Percentiles rank a stretch among this genome's conserved stretches.
phyloP scores from a whole-genome alignment of 2,888 invertebrate species.

The Eledone cirrhosa region DNA sequence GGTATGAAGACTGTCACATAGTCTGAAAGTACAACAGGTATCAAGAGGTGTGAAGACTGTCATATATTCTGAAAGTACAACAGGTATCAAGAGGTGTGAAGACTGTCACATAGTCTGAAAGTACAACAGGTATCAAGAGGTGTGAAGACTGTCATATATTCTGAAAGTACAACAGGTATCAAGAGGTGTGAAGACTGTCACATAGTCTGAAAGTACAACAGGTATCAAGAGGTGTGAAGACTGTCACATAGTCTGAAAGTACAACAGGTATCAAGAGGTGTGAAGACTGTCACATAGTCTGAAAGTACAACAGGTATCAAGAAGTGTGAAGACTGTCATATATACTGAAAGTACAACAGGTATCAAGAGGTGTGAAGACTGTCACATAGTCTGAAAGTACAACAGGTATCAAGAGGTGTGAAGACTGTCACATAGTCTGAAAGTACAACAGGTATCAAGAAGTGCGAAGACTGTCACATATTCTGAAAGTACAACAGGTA shows the following conservation, averaged over 20 bases:
- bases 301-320: background rate
- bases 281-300: constrained; percentile 83
- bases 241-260: constrained; percentile 78
- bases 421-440: constrained; percentile 81
- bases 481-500: constrained; percentile 45
- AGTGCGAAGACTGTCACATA: constrained; percentile 85
- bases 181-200: constrained; percentile 81
- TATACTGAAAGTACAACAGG: constrained; percentile 66
- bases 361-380: constrained; percentile 76
- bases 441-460: background rate
- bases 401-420: constrained; percentile 70
- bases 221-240: constrained; percentile 73
- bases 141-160: constrained; percentile 84
- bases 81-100: constrained; percentile 72
- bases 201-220: constrained; percentile 70
- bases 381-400: constrained; percentile 75
- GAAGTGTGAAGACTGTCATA: constrained; percentile 82
- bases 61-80: constrained; percentile 72
- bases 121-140: constrained; percentile 64
- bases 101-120: constrained; percentile 78
- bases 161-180: constrained; percentile 36
- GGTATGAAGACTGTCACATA: constrained; percentile 86
- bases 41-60: constrained; percentile 78
- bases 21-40: constrained; percentile 45
- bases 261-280: constrained; percentile 67